Percentiles rank a stretch among this genome's conserved stretches.
Evolutionary conservation across 2,888 invertebrate genomes (phyloP).

Genomic region (Cephus rjabovi): DNA sequence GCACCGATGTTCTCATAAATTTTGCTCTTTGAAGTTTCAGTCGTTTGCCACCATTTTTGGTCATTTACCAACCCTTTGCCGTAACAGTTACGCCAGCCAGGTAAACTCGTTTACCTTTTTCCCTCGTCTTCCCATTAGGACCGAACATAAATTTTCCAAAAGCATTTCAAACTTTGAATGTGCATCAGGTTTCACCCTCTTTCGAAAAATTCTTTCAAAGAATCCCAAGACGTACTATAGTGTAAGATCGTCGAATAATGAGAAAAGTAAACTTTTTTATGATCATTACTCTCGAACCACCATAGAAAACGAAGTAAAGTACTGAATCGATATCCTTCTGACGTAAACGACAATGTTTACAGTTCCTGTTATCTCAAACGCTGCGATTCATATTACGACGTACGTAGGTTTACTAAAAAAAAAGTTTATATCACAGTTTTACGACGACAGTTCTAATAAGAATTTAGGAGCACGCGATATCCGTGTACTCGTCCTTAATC

Average conservation of each 20-base stretch:
- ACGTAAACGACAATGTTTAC: background rate
- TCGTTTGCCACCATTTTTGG: slow-evolving; percentile 2
- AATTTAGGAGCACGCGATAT: background rate
- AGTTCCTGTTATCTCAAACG: background rate
- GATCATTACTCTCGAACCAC: background rate
- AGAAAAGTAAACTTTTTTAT: background rate
- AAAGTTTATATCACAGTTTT: background rate
- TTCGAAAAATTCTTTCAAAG: background rate
- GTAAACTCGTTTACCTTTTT: background rate
- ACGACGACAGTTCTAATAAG: background rate
- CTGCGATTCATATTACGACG: background rate
- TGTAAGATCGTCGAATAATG: background rate
- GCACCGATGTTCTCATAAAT: background rate
- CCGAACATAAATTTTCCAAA: background rate
- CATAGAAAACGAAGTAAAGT: background rate
- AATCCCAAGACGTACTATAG: background rate
- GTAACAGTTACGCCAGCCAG: background rate
- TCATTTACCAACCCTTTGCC: background rate
- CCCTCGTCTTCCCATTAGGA: background rate
- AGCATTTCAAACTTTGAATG: background rate
- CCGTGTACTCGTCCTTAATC: background rate
- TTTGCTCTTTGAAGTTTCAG: background rate
- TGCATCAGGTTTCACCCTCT: background rate
- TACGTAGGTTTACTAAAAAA: background rate
- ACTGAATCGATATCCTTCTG: background rate